These are phyloP conservation scores for Mugil cephalus DNA, from an alignment of 2,113 vertebrate species.

Conservation along the genomic window DNA sequence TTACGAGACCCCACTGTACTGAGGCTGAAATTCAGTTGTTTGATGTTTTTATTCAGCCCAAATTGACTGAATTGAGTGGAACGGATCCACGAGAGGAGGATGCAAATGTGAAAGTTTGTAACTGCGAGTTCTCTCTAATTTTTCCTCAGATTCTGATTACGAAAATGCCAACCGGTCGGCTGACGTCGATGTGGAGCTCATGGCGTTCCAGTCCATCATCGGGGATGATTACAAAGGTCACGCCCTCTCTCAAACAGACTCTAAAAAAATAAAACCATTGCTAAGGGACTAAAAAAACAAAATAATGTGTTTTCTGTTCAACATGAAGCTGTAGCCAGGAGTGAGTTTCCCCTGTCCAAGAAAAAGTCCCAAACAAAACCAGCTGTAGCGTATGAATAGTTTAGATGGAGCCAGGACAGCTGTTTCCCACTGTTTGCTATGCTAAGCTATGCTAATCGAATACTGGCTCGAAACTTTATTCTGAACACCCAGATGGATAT, in stretches of 20 bases:
- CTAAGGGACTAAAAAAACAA: too few relatives aligned
- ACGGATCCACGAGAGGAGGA: neutral
- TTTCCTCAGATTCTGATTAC: constrained; percentile 78
- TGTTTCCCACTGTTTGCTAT: neutral
- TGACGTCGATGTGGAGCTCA: constrained; percentile 85
- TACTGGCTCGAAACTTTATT: constrained; percentile 2
- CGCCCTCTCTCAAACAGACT: constrained; percentile 2
- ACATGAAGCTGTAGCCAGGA: too few relatives aligned
- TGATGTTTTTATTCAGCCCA: constrained; percentile 16
- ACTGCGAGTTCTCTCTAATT: constrained; percentile 25
- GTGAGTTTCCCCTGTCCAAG: neutral
- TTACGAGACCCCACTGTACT: neutral
- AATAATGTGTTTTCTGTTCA: too few relatives aligned
- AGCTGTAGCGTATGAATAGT: neutral
- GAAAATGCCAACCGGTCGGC: constrained; percentile 81
- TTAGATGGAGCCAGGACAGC: neutral
- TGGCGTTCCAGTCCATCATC: constrained; percentile 86
- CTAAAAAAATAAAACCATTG: too few relatives aligned
- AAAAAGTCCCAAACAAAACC: neutral
- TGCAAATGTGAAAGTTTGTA: constrained; percentile 8
- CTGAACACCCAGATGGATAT: neutral
- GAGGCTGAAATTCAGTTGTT: constrained; percentile 16
- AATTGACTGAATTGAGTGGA: constrained; percentile 12
- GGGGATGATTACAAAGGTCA: constrained; percentile 85
- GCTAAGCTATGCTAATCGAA: neutral